Evolutionary conservation across 2,888 invertebrate genomes (phyloP).

Genomic region (Sesia apiformis): DNA sequence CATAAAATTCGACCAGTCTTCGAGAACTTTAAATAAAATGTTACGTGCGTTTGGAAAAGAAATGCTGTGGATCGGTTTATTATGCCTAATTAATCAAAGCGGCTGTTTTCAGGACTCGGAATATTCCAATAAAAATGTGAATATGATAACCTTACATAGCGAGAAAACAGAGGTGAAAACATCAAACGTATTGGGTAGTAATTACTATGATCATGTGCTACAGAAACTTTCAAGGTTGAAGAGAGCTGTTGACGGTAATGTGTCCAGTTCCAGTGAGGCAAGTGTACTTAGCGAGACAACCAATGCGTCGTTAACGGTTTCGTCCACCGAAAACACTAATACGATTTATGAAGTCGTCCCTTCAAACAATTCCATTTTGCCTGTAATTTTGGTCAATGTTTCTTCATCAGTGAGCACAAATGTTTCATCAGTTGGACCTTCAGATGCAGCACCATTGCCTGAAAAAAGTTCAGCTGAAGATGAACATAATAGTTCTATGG

Average conservation of each 20-base stretch:
- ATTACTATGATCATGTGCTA: not conserved
- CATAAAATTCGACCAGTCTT: too few species aligned
- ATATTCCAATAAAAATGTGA: not conserved
- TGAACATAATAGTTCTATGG: constrained; percentile 96
- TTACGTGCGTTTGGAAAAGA: constrained; percentile 13
- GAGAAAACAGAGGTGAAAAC: not conserved
- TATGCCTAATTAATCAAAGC: constrained; percentile 2
- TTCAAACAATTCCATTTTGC: constrained; percentile 40
- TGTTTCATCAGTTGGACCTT: constrained; percentile 71
- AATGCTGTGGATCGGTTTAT: constrained; percentile 21
- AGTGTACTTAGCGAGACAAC: constrained; percentile 20
- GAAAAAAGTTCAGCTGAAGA: constrained; percentile 94
- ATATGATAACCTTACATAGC: not conserved
- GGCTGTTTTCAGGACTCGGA: constrained; percentile 2
- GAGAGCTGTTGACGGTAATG: constrained; percentile 30
- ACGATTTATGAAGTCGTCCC: constrained; percentile 45
- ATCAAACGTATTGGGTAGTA: not conserved
- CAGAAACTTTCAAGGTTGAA: constrained; percentile 39
- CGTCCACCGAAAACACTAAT: constrained; percentile 41
- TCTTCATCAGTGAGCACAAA: constrained; percentile 43
- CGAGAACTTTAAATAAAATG: not conserved
- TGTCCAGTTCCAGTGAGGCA: constrained; percentile 40
- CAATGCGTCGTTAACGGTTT: constrained; percentile 19
- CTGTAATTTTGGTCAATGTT: constrained; percentile 42
- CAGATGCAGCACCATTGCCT: constrained; percentile 87